These are phyloP conservation scores for Arrhamphus sclerolepis DNA, from an alignment of 2,797 vertebrate genomes.

Conservation along the genomic window DNA sequence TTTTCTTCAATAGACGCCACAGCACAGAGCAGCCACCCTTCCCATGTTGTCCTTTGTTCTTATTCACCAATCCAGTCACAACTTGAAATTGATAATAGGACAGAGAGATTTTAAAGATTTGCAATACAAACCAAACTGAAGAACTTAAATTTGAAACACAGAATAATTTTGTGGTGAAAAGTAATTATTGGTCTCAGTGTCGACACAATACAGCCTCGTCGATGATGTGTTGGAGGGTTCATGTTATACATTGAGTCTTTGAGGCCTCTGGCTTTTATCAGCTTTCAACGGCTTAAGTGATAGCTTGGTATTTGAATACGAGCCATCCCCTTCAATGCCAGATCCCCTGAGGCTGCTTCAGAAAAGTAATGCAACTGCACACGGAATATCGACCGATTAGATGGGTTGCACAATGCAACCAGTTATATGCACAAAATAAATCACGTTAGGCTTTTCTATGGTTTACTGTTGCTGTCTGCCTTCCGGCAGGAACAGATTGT, in stretches of 20 bases:
- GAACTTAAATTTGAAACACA: background rate
- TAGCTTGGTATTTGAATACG: slow-evolving; percentile 21
- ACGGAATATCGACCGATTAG: slow-evolving; percentile 19
- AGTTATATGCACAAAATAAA: slow-evolving; percentile 31
- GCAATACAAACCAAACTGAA: background rate
- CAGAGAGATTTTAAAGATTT: background rate
- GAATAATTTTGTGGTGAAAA: slow-evolving; percentile 25
- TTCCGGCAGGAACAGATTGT: slow-evolving; percentile 44
- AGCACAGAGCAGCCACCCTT: slow-evolving; percentile 9
- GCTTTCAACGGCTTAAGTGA: slow-evolving; percentile 60
- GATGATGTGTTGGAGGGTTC: slow-evolving; percentile 30
- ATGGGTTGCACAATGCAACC: slow-evolving; percentile 26
- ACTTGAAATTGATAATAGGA: slow-evolving; percentile 21
- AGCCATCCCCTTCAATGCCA: background rate
- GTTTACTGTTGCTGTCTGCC: slow-evolving; percentile 34
- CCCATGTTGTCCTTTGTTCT: slow-evolving; percentile 22
- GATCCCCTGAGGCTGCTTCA: slow-evolving; percentile 36
- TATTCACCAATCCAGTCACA: slow-evolving; percentile 34
- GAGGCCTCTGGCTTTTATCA: slow-evolving; percentile 47
- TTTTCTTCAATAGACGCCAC: slow-evolving; percentile 47
- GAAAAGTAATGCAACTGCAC: slow-evolving; percentile 42
- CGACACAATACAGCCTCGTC: slow-evolving; percentile 33
- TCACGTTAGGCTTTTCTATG: slow-evolving; percentile 34
- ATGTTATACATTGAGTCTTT: slow-evolving; percentile 51
- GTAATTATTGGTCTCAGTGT: slow-evolving; percentile 45